These are phyloP conservation scores for Drosophila tanythrix DNA, from an alignment of 2,888 invertebrate species.

Conservation along the genomic window DNA sequence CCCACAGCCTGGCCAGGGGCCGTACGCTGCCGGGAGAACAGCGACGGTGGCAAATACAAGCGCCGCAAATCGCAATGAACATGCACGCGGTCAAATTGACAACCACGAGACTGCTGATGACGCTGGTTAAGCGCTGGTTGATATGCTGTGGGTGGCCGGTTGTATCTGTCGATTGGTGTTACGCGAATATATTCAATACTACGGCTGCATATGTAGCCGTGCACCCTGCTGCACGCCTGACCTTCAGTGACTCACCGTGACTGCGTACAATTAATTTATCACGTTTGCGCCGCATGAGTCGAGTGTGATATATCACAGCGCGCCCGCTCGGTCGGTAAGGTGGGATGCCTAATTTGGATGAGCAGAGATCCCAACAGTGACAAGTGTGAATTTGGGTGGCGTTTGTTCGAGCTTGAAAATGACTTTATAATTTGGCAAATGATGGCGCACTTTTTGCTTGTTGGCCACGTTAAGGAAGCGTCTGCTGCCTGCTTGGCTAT, in stretches of 20 bases:
- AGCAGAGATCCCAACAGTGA: slow-evolving; percentile 1
- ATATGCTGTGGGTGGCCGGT: neutral
- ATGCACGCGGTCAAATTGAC: slow-evolving; percentile 61
- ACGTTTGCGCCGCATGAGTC: slow-evolving; percentile 42
- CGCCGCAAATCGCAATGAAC: slow-evolving; percentile 76
- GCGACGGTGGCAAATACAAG: slow-evolving; percentile 42
- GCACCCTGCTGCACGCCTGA: neutral
- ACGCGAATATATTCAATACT: slow-evolving; percentile 7
- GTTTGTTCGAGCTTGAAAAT: slow-evolving; percentile 44
- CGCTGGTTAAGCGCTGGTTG: slow-evolving; percentile 35
- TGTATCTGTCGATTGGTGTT: slow-evolving; percentile 18
- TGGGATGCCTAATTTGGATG: slow-evolving; percentile 7
- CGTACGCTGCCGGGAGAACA: neutral
- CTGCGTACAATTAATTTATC: slow-evolving; percentile 53
- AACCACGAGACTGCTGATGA: slow-evolving; percentile 66
- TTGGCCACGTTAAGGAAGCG: slow-evolving; percentile 5
- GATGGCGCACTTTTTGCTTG: slow-evolving; percentile 55
- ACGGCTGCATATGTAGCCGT: neutral
- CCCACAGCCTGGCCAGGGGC: slow-evolving; percentile 8
- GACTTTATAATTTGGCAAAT: slow-evolving; percentile 75
- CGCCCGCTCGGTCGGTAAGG: too few species aligned
- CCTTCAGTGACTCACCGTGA: slow-evolving; percentile 8
- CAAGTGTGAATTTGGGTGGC: slow-evolving; percentile 7
- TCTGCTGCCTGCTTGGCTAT: slow-evolving; percentile 6
- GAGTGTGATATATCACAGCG: neutral